Percentiles rank a stretch among this genome's conserved stretches.
Evolutionary conservation across 2,797 vertebrate species (phyloP).

Genomic region (Alcedo atthis): DNA sequence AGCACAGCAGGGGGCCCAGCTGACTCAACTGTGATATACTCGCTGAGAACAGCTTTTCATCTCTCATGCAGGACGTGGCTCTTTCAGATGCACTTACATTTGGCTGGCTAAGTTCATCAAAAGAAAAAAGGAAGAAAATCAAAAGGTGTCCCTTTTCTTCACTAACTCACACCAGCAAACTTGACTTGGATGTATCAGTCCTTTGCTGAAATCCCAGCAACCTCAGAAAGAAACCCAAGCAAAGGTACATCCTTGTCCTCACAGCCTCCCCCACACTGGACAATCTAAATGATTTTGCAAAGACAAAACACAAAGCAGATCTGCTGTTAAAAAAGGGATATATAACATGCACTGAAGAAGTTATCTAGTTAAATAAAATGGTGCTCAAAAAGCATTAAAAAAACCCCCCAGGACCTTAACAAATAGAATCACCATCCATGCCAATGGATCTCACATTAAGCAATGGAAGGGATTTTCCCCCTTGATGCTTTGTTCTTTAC

Average conservation of each 20-base stretch:
- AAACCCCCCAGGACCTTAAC: not conserved
- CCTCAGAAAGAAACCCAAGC: not conserved
- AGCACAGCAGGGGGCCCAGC: not conserved
- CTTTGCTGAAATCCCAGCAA: not conserved
- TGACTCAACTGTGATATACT: constrained; percentile 13
- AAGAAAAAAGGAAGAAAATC: not conserved
- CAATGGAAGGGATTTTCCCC: not conserved
- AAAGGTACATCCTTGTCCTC: not conserved
- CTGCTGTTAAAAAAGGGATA: not conserved
- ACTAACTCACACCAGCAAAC: not conserved
- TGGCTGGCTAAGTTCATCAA: not conserved
- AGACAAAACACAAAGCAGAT: not conserved
- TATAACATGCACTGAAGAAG: not conserved
- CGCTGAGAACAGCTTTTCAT: not conserved
- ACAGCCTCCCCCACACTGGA: not conserved
- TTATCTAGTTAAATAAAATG: not conserved
- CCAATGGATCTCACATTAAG: not conserved
- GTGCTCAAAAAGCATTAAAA: not conserved
- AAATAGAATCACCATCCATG: not conserved
- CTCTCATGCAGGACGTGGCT: not conserved
- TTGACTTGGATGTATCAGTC: not conserved
- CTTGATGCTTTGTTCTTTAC: not conserved
- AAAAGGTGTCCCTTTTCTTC: not conserved
- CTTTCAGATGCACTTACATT: not conserved
- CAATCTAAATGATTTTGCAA: not conserved